Base-by-base conservation (phyloP, 2,888 invertebrate genomes). In the Urechis unicinctus region DNA sequence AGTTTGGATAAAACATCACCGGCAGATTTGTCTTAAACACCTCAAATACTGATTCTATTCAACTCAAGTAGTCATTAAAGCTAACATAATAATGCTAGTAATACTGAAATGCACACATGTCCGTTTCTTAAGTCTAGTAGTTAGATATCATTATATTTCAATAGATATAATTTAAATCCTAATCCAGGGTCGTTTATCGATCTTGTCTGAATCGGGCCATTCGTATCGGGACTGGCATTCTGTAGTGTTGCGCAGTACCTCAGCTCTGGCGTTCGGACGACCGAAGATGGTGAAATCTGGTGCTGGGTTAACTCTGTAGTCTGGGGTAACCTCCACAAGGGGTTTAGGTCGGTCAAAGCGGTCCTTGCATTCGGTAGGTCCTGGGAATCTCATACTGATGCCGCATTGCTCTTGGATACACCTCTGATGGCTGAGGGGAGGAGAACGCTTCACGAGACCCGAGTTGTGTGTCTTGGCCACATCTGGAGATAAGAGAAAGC, bases 341-440 rank as follows among this genome's bases (percentile, higher is more conserved):
- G 66, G 62, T 9, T 13, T 13, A 3, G 70, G 71, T 22, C 57
- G 44, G 44, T 55, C 62, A 62, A 69, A 77, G 22, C 71, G 65
- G 21, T 65, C 64, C 69, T 65, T 71, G 65, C 77, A 77, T 60
- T 76, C 75, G 0, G 74, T 72, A 44, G 52, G 61, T 21, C 75
- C 77, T 3, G 77, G 77, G 62, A 71, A 77, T 2, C 61, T 70
- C 3, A 68, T 73, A 62, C 75, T 74, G 56, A 78, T 77, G 5
- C 77, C 78, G 24, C 74, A 75, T 57, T 71, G 70, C 59, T 77
- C 75, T 61, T 77, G 77, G 21, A 72, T 68, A 9, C 68, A 69
- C 55, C 66, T 66, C 29, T 42, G n/a, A n/a, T n/a, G n/a, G n/a
- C n/a, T n/a, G 21, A 42, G 42, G 1, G 25, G 17, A 3, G 52